Percentiles rank a stretch among this genome's conserved stretches.
Conservation (phyloP, 2,797 vertebrate species). For the Melanitta fusca region DNA sequence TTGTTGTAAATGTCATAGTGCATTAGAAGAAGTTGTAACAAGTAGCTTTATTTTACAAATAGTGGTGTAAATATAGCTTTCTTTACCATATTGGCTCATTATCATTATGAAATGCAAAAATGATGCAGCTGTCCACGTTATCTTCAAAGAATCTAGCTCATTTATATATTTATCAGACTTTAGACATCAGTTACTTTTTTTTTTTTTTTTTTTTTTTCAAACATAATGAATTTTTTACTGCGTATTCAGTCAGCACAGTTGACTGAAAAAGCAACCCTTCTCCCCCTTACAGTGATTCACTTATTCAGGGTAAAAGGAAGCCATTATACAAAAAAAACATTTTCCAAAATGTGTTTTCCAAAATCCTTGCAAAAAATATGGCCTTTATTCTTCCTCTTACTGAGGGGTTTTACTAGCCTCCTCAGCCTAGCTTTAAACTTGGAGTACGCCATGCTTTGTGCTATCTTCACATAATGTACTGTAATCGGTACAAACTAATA, state of each 20-base stretch:
- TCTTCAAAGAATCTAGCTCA: not conserved
- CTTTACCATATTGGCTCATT: not conserved
- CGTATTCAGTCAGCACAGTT: not conserved
- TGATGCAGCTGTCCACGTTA: not conserved
- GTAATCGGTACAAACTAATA: not conserved
- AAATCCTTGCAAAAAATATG: not conserved
- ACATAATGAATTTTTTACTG: not conserved
- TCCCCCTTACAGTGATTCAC: not conserved
- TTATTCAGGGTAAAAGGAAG: not conserved
- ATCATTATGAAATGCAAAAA: not conserved
- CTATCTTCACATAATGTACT: not conserved
- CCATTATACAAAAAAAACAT: not conserved
- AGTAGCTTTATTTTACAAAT: not conserved
- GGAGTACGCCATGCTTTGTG: not conserved
- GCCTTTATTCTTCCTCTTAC: not conserved
- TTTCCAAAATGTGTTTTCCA: not conserved
- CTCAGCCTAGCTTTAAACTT: not conserved
- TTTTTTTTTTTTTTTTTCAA: constrained; percentile 7
- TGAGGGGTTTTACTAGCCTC: not conserved
- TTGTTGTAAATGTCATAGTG: not conserved
- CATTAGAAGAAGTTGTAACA: not conserved
- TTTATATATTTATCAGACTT: not conserved
- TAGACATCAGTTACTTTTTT: not conserved
- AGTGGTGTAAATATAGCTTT: not conserved
- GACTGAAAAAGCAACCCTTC: not conserved